Evolutionary conservation across 1,140 invertebrate genomes (phyloP).

Genomic region (Spodoptera frugiperda): DNA sequence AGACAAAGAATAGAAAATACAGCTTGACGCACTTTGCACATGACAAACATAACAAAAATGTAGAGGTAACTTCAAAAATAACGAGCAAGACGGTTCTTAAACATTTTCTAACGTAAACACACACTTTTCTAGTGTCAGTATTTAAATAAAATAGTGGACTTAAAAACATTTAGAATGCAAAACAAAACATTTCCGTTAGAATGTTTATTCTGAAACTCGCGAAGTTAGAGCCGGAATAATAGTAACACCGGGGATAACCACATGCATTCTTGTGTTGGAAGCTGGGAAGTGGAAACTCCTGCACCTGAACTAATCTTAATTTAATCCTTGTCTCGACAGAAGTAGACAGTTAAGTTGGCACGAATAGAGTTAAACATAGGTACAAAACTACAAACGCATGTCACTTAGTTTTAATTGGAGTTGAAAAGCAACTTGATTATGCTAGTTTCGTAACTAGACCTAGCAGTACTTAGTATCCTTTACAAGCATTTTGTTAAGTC

Average conservation of each 20-base stretch:
- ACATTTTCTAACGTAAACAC: conserved; percentile 6
- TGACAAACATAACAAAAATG: too few species aligned
- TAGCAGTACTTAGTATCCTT: neutral
- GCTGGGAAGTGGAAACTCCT: neutral
- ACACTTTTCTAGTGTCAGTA: neutral
- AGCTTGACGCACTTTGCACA: too few species aligned
- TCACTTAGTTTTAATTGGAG: conserved; percentile 37
- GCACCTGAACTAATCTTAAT: conserved; percentile 18
- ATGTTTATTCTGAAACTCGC: conserved; percentile 23
- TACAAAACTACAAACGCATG: neutral
- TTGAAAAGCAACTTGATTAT: conserved; percentile 22
- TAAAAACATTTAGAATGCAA: conserved; percentile 3
- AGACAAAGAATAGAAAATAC: too few species aligned
- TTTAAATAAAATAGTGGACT: neutral
- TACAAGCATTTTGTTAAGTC: conserved; percentile 6
- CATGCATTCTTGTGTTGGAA: conserved; percentile 2
- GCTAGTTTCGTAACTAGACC: neutral
- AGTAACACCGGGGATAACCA: conserved; percentile 12
- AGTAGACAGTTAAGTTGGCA: neutral
- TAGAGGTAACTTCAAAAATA: too few species aligned
- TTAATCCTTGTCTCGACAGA: conserved; percentile 18
- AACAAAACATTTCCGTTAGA: conserved; percentile 42
- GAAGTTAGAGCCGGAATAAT: conserved; percentile 16
- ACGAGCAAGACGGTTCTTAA: too few species aligned
- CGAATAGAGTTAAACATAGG: neutral